These are phyloP conservation scores for Pammene fasciana DNA, from an alignment of 2,888 invertebrate species.

Conservation along the genomic window DNA sequence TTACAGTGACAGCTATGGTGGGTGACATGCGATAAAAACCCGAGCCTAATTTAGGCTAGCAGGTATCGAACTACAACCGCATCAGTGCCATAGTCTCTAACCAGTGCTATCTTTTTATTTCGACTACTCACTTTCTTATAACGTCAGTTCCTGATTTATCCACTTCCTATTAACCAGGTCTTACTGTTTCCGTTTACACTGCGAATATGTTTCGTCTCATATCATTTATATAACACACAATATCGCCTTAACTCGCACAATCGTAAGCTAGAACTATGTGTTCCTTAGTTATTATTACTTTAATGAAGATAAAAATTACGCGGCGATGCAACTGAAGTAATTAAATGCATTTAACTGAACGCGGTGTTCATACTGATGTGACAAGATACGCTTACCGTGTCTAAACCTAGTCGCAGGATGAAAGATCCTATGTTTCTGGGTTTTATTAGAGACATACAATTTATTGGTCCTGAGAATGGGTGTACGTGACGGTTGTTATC, in stretches of 20 bases:
- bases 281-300: conserved; percentile 5
- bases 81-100: no score
- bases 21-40: no score
- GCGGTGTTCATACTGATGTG: conserved; percentile 61
- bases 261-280: no score
- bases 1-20: no score
- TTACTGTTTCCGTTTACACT: neutral
- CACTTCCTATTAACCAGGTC: neutral
- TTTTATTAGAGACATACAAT: neutral
- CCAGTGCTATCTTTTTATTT: no score
- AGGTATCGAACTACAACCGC: no score
- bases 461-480: conserved; percentile 45
- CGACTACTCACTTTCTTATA: neutral
- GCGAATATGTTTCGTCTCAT: neutral
- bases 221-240: neutral
- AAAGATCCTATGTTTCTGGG: neutral
- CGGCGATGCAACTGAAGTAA: conserved; percentile 33
- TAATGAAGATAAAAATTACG: conserved; percentile 10
- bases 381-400: conserved; percentile 62
- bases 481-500: conserved; percentile 72
- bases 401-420: no score
- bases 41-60: no score
- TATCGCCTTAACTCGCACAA: no score
- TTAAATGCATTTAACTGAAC: conserved; percentile 44
- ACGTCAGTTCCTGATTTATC: neutral